Percentiles rank a stretch among this genome's conserved stretches.
Conservation (phyloP, 1,140 invertebrate species). For the Leguminivora glycinivorella region DNA sequence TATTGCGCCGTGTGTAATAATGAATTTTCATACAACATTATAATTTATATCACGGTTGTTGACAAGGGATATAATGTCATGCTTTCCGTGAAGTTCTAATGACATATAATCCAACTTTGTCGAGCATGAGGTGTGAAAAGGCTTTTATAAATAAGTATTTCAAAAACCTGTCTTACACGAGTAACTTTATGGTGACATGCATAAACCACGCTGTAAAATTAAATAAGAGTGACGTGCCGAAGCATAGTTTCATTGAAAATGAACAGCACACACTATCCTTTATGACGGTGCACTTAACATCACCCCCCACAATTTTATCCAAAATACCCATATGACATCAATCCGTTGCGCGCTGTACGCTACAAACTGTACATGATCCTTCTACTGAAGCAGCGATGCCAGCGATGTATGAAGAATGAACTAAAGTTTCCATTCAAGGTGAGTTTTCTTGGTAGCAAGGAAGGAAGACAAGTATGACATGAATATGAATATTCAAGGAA, state of each 20-base stretch:
- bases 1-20: too few relatives aligned
- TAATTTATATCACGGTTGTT: too few relatives aligned
- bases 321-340: neutral
- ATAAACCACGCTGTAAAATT: conserved; percentile 35
- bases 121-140: too few relatives aligned
- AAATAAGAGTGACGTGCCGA: neutral
- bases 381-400: neutral
- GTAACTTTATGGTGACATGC: too few relatives aligned
- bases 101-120: too few relatives aligned
- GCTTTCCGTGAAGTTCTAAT: too few relatives aligned
- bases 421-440: neutral
- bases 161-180: too few relatives aligned
- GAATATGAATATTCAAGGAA: conserved; percentile 22
- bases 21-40: too few relatives aligned
- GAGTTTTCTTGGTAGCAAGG: neutral
- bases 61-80: too few relatives aligned
- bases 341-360: neutral
- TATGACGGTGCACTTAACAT: neutral
- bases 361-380: neutral
- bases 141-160: too few relatives aligned
- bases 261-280: conserved; percentile 20
- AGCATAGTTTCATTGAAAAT: conserved; percentile 21
- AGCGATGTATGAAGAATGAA: neutral
- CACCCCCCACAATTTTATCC: neutral
- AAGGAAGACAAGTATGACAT: conserved; percentile 21